phyloP scores from a whole-genome alignment of 2,888 invertebrate species.

The Ecliptopera silaceata region DNA sequence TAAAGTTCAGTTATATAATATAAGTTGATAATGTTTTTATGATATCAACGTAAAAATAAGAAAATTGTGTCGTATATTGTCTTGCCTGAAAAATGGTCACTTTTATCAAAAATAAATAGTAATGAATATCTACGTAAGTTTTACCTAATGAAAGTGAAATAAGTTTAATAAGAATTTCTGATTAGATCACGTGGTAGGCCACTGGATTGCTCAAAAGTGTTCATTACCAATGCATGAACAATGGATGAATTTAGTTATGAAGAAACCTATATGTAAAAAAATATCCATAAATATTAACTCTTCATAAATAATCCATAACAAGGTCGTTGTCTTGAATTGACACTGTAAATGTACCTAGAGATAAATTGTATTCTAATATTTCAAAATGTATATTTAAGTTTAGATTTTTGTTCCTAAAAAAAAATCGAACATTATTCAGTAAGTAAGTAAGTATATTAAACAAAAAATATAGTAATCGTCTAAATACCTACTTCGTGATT shows the following conservation, averaged over 20 bases:
- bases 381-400: no score
- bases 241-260: slow-evolving; percentile 71
- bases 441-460: no score
- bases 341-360: no score
- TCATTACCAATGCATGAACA: slow-evolving; percentile 20
- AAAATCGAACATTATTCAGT: no score
- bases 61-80: not conserved
- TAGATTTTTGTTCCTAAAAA: no score
- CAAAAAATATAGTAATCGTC: no score
- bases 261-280: slow-evolving; percentile 56
- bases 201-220: slow-evolving; percentile 50
- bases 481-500: no score
- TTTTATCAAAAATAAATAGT: slow-evolving; percentile 1
- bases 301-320: slow-evolving; percentile 43
- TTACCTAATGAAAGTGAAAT: slow-evolving; percentile 65
- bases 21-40: no score
- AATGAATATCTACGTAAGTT: slow-evolving; percentile 29
- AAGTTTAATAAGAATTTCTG: slow-evolving; percentile 61
- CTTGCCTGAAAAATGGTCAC: not conserved
- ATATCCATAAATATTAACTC: slow-evolving; percentile 61
- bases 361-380: no score
- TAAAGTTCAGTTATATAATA: no score
- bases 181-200: slow-evolving; percentile 55
- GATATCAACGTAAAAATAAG: no score
- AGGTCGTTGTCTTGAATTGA: slow-evolving; percentile 45